These are phyloP conservation scores for Centrocercus urophasianus DNA, from an alignment of 2,113 vertebrate genomes.

Conservation along the genomic window DNA sequence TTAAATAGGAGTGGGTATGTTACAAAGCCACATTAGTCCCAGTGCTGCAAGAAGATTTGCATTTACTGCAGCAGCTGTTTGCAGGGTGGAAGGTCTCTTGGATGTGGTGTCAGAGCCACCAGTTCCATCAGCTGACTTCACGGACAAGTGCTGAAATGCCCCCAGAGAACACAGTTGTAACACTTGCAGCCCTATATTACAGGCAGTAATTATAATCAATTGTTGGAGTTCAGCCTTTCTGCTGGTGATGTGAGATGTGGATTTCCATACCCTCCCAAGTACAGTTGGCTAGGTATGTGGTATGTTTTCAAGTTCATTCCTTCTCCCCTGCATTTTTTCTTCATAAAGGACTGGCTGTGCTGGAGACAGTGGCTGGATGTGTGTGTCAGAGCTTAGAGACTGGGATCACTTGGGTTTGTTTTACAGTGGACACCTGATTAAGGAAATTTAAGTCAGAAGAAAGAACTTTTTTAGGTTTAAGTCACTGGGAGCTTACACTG, in stretches of 20 bases:
- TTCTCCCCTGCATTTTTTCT: background rate
- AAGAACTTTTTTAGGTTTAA: background rate
- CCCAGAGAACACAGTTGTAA: background rate
- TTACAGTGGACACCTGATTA: background rate
- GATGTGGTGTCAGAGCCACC: background rate
- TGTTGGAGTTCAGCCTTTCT: rapidly evolving
- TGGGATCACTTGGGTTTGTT: background rate
- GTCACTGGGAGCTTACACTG: background rate
- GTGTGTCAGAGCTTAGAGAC: background rate
- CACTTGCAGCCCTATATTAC: background rate
- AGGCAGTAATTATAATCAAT: background rate
- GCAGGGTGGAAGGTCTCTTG: background rate
- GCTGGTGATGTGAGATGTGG: background rate
- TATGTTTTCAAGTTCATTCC: background rate
- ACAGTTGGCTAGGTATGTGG: background rate
- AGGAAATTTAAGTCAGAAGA: background rate
- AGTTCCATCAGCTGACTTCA: background rate
- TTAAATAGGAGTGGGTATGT: background rate
- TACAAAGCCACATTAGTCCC: background rate
- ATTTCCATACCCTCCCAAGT: background rate
- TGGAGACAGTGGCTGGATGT: background rate
- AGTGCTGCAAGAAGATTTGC: background rate
- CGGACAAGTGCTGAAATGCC: background rate
- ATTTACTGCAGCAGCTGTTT: background rate
- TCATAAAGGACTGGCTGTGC: background rate